phyloP scores from a whole-genome alignment of 1,140 invertebrate species.

The Magallana ariakensis region DNA sequence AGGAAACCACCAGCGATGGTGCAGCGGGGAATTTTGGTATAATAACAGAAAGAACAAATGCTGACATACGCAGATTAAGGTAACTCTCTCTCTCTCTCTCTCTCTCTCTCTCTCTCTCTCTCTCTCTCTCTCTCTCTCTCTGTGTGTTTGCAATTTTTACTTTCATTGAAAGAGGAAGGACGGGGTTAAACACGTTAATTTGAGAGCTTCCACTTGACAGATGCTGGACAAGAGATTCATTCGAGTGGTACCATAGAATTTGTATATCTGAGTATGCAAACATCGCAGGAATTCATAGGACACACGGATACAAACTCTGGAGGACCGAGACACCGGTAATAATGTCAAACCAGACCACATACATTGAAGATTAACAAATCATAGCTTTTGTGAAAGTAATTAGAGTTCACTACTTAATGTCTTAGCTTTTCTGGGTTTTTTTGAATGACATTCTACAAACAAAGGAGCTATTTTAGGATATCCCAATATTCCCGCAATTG shows the following conservation, averaged over 20 bases:
- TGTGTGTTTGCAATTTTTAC: too few relatives aligned
- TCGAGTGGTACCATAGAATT: slow-evolving; percentile 41
- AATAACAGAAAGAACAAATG: neutral
- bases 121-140: too few relatives aligned
- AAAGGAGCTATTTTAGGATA: too few relatives aligned
- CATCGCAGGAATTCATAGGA: slow-evolving; percentile 28
- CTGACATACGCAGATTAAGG: neutral
- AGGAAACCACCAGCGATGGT: slow-evolving; percentile 58
- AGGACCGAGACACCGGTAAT: slow-evolving; percentile 6
- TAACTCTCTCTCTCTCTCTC: neutral
- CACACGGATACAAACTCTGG: slow-evolving; percentile 19
- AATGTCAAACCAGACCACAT: too few relatives aligned
- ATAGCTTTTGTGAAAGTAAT: too few relatives aligned
- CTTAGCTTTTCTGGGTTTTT: too few relatives aligned
- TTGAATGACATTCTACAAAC: too few relatives aligned
- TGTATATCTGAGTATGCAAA: slow-evolving; percentile 21
- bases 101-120: too few relatives aligned
- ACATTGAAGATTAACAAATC: too few relatives aligned
- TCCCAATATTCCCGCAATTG: too few relatives aligned
- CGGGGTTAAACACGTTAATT: too few relatives aligned
- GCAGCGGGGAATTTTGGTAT: neutral
- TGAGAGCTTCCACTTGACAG: neutral
- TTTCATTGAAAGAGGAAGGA: neutral
- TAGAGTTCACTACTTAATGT: too few relatives aligned
- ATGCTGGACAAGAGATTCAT: slow-evolving; percentile 21